These are phyloP conservation scores for Scaptomyza parva DNA, from an alignment of 2,888 invertebrate species.

Conservation along the genomic window DNA sequence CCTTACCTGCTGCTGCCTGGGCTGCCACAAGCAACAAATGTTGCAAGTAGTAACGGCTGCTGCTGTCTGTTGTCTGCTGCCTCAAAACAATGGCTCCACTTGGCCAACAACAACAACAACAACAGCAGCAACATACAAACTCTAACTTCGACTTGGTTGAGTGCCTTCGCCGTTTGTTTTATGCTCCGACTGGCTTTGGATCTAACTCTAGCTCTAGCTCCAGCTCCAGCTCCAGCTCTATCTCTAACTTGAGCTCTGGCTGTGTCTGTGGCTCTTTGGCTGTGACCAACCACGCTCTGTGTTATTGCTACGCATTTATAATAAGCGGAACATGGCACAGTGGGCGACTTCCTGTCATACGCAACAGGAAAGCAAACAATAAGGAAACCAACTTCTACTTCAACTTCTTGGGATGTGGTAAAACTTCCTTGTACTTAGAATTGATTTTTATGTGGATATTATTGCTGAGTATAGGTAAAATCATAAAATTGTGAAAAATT, in stretches of 20 bases:
- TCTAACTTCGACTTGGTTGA: slow-evolving; percentile 71
- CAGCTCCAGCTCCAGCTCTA: slow-evolving; percentile 21
- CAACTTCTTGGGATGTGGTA: background rate
- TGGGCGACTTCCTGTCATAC: slow-evolving; percentile 59
- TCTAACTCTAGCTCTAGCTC: slow-evolving; percentile 43
- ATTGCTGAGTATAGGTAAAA: no score
- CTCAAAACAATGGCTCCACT: slow-evolving; percentile 61
- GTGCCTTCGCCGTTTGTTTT: slow-evolving; percentile 77
- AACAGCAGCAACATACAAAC: slow-evolving; percentile 26
- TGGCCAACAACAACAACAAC: slow-evolving; percentile 48
- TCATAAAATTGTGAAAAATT: no score
- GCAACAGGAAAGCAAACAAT: slow-evolving; percentile 11
- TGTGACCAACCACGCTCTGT: slow-evolving; percentile 56
- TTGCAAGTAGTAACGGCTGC: slow-evolving; percentile 67
- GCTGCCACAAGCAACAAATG: slow-evolving; percentile 58
- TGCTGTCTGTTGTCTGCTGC: slow-evolving; percentile 50
- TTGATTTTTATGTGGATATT: background rate
- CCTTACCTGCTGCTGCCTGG: slow-evolving; percentile 51
- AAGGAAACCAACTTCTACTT: background rate
- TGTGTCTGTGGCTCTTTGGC: slow-evolving; percentile 41
- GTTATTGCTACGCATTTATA: slow-evolving; percentile 72
- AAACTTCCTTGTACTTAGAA: slow-evolving; percentile 18
- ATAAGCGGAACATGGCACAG: slow-evolving; percentile 71
- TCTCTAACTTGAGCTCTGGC: slow-evolving; percentile 16
- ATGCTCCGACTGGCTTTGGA: slow-evolving; percentile 68